Conservation (phyloP, 2,797 vertebrate species). For the Carcharodon carcharias region DNA sequence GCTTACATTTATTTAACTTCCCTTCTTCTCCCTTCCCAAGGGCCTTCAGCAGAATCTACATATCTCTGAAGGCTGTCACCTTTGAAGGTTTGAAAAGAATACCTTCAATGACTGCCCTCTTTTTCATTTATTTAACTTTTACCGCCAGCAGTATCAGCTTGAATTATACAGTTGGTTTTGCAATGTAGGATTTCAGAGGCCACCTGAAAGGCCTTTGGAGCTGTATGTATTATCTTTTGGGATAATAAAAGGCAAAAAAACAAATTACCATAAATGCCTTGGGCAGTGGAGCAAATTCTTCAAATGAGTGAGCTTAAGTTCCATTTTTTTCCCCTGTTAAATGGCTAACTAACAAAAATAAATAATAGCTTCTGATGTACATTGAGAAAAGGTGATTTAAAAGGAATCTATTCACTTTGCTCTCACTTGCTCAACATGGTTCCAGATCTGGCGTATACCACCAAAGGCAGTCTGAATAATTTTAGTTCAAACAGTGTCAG, state of each 20-base stretch:
- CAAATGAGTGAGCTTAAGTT: background rate
- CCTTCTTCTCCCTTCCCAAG: background rate
- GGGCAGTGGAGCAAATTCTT: no score
- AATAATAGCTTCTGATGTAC: background rate
- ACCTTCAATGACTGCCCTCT: conserved; percentile 18
- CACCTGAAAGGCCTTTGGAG: background rate
- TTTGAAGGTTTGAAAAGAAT: conserved; percentile 32
- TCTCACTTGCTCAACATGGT: background rate
- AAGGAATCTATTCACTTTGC: background rate
- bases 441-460: background rate
- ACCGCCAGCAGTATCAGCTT: background rate
- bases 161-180: conserved; percentile 12
- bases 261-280: background rate
- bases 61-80: conserved; percentile 14
- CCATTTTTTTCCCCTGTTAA: background rate
- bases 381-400: background rate
- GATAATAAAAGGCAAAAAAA: conserved; percentile 22
- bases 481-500: background rate
- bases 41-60: background rate
- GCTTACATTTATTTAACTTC: conserved; percentile 35
- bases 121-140: background rate
- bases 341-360: background rate
- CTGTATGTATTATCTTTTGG: background rate
- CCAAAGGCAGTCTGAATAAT: background rate
- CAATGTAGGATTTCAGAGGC: background rate